Base-by-base conservation (phyloP, 2,888 invertebrate genomes). In the Andrena bicolor region DNA sequence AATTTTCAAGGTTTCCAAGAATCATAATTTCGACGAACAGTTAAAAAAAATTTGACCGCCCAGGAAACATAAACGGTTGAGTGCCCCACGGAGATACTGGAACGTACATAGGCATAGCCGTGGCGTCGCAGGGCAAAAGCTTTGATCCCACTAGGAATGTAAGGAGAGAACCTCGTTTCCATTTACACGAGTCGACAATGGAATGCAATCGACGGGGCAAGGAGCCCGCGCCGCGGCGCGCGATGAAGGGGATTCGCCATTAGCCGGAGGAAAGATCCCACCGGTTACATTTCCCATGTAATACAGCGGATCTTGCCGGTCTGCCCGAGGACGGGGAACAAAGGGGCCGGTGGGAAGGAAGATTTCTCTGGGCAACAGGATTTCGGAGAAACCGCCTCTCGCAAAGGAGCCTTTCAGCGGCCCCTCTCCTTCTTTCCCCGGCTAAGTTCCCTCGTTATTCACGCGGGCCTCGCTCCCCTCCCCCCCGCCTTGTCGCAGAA, bases 321-420 rank as follows among this genome's bases (percentile, higher is more conserved):
- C 20, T 3, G 16, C 41, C 10, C 20, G 28, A 13, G 41, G 26
- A 35, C 51, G 28, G 65, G 60, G 30, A 30, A 77, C 70, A 71
- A 78, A 80, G 80, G 30, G 41, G 1, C 16, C 6, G 28, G 35
- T 23, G 64, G 58, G 41, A 60, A 71, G 75, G 61, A 56, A 70
- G 78, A 83, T 81, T 83, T 83, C 83, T 76, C 74, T 41, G 26
- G 60, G 53, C 72, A 58, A 66, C 68, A 74, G 74, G 76, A 83
- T 83, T 85, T 85, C 80, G 71, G 77, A 80, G 80, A 83, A 86
- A 86, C 73, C 64, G 69, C 53, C 28, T 53, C 75, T 83, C n/a
- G 61, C 73, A 41, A 64, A 72, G 41, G 73, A 82, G 69, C 56
- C 71, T 82, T 68, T 79, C 76, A 70, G 60, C 13, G n/a, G 3